Evolutionary conservation across 2,888 invertebrate species (phyloP).

Genomic region (Xylophagus ater): DNA sequence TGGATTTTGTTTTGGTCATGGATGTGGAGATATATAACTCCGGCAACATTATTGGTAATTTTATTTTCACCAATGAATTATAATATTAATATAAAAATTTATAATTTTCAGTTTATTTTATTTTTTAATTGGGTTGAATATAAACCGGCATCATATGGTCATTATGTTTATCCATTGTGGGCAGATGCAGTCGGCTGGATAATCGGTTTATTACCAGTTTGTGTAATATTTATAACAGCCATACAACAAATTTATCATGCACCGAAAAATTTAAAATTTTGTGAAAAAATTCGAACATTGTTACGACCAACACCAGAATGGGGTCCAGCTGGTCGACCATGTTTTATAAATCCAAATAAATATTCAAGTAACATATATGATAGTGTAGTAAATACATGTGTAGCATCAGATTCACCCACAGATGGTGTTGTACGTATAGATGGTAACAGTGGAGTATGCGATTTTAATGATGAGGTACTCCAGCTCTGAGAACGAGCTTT

Average conservation of each 20-base stretch:
- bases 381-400: conserved; percentile 41
- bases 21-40: conserved; percentile 68
- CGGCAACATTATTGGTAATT: conserved; percentile 58
- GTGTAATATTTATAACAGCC: conserved; percentile 51
- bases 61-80: background rate
- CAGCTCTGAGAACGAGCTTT: conserved; percentile 46
- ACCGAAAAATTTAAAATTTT: conserved; percentile 45
- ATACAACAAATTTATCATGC: conserved; percentile 47
- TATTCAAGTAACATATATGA: conserved; percentile 38
- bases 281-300: conserved; percentile 48
- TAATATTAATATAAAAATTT: background rate
- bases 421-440: conserved; percentile 17
- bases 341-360: conserved; percentile 30
- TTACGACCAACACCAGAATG: conserved; percentile 60
- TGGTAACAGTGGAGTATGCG: conserved; percentile 14
- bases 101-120: conserved; percentile 50
- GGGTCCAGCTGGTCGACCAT: conserved; percentile 47
- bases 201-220: conserved; percentile 60
- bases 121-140: conserved; percentile 73
- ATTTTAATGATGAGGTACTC: conserved; percentile 28
- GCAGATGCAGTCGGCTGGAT: conserved; percentile 68
- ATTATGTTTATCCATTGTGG: conserved; percentile 70
- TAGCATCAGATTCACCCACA: conserved; percentile 30
- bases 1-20: conserved; percentile 62
- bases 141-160: conserved; percentile 58